phyloP scores from a whole-genome alignment of 2,888 invertebrate genomes.

The Apodemia mormo region DNA sequence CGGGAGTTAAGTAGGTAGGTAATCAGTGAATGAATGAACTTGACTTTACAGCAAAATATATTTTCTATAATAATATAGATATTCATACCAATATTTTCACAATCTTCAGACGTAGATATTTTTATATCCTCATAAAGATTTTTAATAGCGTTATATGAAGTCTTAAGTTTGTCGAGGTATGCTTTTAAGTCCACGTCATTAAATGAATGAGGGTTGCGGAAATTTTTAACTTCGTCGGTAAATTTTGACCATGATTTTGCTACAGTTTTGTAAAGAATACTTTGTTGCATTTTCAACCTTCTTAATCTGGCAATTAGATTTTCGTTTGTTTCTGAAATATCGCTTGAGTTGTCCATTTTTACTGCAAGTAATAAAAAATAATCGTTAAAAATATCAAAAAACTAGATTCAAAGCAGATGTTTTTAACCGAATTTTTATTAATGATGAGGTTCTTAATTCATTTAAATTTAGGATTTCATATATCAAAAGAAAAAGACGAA shows the following conservation, averaged over 20 bases:
- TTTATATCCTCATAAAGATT: slow-evolving; percentile 59
- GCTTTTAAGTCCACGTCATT: slow-evolving; percentile 41
- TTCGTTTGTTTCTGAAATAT: slow-evolving; percentile 18
- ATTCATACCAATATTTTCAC: neutral
- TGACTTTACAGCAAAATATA: too few species aligned
- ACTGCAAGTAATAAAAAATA: neutral
- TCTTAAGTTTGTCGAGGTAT: slow-evolving; percentile 45
- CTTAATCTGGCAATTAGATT: slow-evolving; percentile 52
- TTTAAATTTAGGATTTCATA: too few species aligned
- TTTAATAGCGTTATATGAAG: slow-evolving; percentile 48
- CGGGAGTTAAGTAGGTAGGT: too few species aligned
- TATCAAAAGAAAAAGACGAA: too few species aligned
- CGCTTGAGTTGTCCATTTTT: slow-evolving; percentile 7
- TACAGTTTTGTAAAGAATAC: slow-evolving; percentile 48
- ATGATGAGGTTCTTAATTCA: too few species aligned
- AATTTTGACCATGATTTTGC: slow-evolving; percentile 38
- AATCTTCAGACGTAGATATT: slow-evolving; percentile 39
- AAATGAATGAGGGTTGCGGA: slow-evolving; percentile 22
- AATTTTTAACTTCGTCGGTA: slow-evolving; percentile 34
- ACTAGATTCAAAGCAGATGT: too few species aligned
- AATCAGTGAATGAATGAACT: too few species aligned
- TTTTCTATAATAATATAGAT: neutral
- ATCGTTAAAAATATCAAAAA: too few species aligned
- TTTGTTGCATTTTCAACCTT: slow-evolving; percentile 68
- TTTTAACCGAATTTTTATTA: too few species aligned